Percentiles rank a stretch among this genome's conserved stretches.
These are phyloP conservation scores for Oreochromis mossambicus DNA, from an alignment of 2,797 vertebrate genomes.

Conservation along the genomic window DNA sequence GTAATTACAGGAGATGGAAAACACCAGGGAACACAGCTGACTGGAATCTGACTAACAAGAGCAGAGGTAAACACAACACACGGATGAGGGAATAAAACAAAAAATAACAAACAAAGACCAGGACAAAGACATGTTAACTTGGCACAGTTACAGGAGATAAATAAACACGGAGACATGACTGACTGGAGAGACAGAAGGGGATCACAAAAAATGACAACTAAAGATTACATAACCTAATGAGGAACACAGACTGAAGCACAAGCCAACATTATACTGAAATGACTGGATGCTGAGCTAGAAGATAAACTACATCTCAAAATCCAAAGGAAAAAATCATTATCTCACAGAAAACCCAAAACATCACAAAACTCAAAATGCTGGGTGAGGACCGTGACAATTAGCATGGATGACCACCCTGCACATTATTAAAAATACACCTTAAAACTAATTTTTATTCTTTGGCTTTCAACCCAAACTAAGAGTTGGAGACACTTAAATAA, in stretches of 20 bases:
- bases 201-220: neutral
- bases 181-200: neutral
- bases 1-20: neutral
- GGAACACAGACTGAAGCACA: neutral
- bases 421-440: neutral
- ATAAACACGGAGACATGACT: neutral
- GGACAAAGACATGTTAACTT: neutral
- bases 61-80: neutral
- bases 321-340: neutral
- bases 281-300: neutral
- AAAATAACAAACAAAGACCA: neutral
- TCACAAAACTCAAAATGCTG: neutral
- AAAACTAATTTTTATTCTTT: neutral
- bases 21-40: neutral
- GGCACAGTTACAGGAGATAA: neutral
- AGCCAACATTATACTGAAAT: neutral
- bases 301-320: neutral
- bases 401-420: neutral
- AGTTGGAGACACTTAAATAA: neutral
- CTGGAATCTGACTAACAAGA: neutral
- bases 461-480: neutral
- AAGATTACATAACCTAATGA: neutral
- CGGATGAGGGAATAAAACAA: neutral
- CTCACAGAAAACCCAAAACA: neutral
- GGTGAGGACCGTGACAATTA: neutral